Evolutionary conservation across 1,140 invertebrate species (phyloP), one percentile per base, ranked within the genome.

Genomic region (Aphelinus atriplicis): DNA sequence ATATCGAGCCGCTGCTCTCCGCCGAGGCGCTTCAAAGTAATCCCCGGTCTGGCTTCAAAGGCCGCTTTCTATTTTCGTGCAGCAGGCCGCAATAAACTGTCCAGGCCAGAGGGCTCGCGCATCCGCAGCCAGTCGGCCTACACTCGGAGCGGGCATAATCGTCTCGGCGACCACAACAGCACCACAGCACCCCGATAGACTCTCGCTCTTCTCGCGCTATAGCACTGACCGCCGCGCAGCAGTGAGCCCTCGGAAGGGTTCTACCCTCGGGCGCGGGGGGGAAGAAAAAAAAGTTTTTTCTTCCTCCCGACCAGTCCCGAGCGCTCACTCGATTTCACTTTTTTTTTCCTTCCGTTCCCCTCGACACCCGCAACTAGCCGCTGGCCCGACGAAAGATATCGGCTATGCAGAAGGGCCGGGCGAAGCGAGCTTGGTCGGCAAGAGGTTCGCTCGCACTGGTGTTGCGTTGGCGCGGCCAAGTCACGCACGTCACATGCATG

Each of bases 401-500:
- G 26, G 58, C 2, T 5, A 42, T n/a, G n/a, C 9, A 43, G 42
- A 10, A 43, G 63, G 50, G 50, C 60, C 42, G 57, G 3, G 50
- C 46, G 7, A 42, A 66, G 51, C 43, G n/a, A 63, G 55, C 61
- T 50, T 50, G 66, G 68, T 71, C 57, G 61, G 69, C 73, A 63
- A 55, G 45, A 62, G 4, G n/a, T 53, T 3, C 10, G 1, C 47
- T 26, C 7, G 47, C 7, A 10, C 57, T 51, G n/a, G 7, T 61
- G 69, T 10, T 51, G 1, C 26, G 26, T 53, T 46, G 42, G 53
- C 69, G 78, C 78, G 78, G 56, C 73, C 53, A 64, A 76, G 80
- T 80, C 82, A 81, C 81, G 81, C 79, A 81, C 80, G 76, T 75
- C 75, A 81, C 83, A 79, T 81, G 82, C 79, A 82, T 80, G 83